Evolutionary conservation across 1,140 invertebrate species (phyloP), one percentile per base, ranked within the genome.

Genomic region (Bombus terrestris): DNA sequence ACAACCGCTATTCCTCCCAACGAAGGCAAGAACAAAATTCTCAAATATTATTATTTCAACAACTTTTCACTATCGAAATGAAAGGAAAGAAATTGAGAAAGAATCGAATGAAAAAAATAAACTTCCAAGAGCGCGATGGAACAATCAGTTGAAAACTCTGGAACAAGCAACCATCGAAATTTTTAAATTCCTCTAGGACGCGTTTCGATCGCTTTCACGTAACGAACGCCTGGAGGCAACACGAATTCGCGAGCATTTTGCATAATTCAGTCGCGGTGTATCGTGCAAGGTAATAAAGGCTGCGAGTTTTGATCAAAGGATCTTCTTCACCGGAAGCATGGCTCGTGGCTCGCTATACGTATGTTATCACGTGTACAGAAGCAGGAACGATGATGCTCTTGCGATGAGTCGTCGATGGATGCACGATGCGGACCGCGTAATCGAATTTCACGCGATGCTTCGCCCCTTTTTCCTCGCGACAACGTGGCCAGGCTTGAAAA

Each of bases 251-350:
- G 87, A 53, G 15, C 66, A 80, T 75, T 86, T 86, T 81, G 88
- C 79, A 83, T 84, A 85, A 79, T 66, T 73, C 72, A 80, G 69
- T 69, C 74, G 69, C 78, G 35, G 1, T 22, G 32, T 15, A 18
- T 53, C 6, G 47, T 22, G 41, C 47, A 6, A 32, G 72, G 75
- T 69, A 80, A 80, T 68, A 89, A 66, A 39, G 83, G 74, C 71
- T 68, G 39, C 78, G 75, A 89, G 87, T 64, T 82, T 80, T 73
- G 88, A 89, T 89, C 88, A 86, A 89, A 83, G 83, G 84, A 80
- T 73, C 84, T 53, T 79, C 79, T 74, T 86, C 69, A 57, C 64
- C 43, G 22, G 37, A 47, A 57, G 62, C 62, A 4, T 69, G 73
- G 47, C 47, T 53, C 47, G 47, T 53, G 47, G 18, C 47, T 53